Conservation (phyloP, 2,797 vertebrate genomes). For the Pseudochromis fuscus region DNA sequence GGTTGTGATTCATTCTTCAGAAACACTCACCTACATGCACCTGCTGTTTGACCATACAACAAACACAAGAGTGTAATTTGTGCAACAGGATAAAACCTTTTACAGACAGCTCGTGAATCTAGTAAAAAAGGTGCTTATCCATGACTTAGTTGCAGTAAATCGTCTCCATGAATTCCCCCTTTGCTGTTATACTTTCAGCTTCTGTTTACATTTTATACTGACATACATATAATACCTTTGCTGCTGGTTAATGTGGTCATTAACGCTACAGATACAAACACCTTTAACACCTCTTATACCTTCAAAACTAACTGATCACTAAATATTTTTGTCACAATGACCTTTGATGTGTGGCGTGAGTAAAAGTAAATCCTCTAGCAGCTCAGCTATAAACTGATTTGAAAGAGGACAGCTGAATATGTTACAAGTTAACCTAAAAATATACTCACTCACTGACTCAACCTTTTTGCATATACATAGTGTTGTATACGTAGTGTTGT, state of each 20-base stretch:
- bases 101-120: not conserved
- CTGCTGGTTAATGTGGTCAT: not conserved
- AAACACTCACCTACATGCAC: not conserved
- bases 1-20: not conserved
- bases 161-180: not conserved
- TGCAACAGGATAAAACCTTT: conserved; percentile 5
- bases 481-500: conserved; percentile 2
- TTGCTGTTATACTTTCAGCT: not conserved
- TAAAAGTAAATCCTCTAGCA: not conserved
- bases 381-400: not conserved
- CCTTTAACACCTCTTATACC: not conserved
- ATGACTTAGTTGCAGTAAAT: too few species aligned
- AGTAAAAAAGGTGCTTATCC: not conserved
- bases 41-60: conserved; percentile 1
- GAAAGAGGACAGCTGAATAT: not conserved
- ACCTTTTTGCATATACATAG: not conserved
- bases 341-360: not conserved
- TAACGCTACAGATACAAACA: not conserved
- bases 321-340: not conserved
- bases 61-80: not conserved
- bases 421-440: not conserved
- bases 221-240: not conserved
- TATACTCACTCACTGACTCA: not conserved
- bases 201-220: not conserved
- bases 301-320: too few species aligned